These are phyloP conservation scores for Ceyx margarethae DNA, from an alignment of 2,113 vertebrate species.

Conservation along the genomic window DNA sequence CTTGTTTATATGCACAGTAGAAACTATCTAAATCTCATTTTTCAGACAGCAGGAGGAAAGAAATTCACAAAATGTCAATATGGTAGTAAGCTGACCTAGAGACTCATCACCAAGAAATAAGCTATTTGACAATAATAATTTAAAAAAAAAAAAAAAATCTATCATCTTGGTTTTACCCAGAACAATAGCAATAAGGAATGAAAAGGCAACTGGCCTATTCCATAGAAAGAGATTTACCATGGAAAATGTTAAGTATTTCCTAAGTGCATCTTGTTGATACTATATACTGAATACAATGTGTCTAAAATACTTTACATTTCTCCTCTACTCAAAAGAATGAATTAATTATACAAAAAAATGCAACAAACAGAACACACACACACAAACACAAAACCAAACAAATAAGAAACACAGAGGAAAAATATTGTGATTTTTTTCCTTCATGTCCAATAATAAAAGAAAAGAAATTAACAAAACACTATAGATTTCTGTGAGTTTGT, in stretches of 20 bases:
- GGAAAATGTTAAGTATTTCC: background rate
- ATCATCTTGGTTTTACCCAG: background rate
- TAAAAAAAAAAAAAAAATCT: background rate
- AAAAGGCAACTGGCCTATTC: background rate
- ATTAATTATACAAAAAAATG: background rate
- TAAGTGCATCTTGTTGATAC: background rate
- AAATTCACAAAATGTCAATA: background rate
- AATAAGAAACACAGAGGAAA: background rate
- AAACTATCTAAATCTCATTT: background rate
- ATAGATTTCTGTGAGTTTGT: background rate
- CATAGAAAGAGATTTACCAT: background rate
- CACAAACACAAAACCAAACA: background rate
- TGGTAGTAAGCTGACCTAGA: background rate
- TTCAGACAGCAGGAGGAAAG: background rate
- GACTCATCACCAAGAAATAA: background rate
- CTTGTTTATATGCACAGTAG: background rate
- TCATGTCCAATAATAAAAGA: background rate
- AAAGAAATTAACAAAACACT: background rate
- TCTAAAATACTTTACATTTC: background rate
- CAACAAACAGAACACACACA: background rate
- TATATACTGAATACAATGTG: background rate
- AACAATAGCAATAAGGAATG: background rate
- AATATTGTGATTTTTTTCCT: accelerated
- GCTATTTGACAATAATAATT: background rate
- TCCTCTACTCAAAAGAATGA: background rate